phyloP scores from a whole-genome alignment of 2,797 vertebrate species.

The Champsocephalus gunnari region DNA sequence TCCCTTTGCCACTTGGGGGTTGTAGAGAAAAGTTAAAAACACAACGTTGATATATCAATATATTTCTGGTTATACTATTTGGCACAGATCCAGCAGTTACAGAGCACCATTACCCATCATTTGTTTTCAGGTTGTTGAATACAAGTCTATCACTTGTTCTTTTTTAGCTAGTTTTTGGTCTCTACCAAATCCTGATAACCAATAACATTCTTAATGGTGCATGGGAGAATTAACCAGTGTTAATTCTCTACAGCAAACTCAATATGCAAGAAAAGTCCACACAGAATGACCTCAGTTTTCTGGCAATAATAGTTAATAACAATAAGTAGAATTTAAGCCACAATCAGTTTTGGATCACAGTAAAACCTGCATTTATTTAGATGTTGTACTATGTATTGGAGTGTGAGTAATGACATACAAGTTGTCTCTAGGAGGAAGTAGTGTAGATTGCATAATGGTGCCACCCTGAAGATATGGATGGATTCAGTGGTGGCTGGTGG shows the following conservation, averaged over 20 bases:
- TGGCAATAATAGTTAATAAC: not conserved
- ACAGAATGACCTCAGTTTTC: not conserved
- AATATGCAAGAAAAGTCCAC: not conserved
- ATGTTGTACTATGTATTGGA: not conserved
- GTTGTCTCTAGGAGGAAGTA: not conserved
- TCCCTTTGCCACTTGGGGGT: not conserved
- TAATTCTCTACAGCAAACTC: not conserved
- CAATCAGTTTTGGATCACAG: slow-evolving; percentile 1
- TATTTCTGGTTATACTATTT: not conserved
- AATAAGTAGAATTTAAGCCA: not conserved
- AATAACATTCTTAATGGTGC: not conserved
- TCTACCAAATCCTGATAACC: not conserved
- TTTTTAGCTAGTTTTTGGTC: slow-evolving; percentile 1
- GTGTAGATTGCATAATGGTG: not conserved
- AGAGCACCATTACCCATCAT: not conserved
- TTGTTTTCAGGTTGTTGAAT: not conserved
- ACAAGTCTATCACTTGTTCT: not conserved
- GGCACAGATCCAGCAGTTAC: not conserved
- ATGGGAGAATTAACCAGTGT: not conserved
- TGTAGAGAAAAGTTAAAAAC: too few relatives aligned
- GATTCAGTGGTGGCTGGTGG: not conserved
- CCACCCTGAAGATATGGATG: not conserved
- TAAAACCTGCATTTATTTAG: not conserved
- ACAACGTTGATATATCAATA: not conserved
- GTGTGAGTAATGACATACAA: not conserved